Conservation (phyloP, 2,113 vertebrate species). For the Eupsittula cactorum region DNA sequence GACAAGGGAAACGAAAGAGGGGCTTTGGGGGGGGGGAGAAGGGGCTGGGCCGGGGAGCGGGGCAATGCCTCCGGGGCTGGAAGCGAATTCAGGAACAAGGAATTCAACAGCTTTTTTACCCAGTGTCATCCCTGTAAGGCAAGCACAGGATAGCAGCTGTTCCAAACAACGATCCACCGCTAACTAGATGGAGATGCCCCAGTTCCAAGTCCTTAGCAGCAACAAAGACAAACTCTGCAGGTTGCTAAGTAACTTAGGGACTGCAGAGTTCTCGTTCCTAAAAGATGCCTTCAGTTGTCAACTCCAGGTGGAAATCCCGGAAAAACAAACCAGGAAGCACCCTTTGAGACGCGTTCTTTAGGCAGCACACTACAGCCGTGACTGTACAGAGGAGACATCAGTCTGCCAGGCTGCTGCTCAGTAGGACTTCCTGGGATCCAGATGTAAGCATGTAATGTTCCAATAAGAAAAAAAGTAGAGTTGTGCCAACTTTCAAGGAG, state of each 20-base stretch:
- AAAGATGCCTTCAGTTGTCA: not conserved
- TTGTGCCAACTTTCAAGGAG: not conserved
- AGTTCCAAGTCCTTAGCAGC: not conserved
- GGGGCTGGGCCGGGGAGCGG: not conserved
- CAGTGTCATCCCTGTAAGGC: not conserved
- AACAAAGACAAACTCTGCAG: not conserved
- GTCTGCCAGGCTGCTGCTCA: not conserved
- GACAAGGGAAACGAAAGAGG: too few relatives aligned
- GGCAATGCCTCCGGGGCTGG: not conserved
- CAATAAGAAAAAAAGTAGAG: not conserved
- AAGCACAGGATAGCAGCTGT: not conserved
- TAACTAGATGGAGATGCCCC: not conserved
- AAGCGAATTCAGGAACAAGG: not conserved
- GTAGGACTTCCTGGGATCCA: not conserved
- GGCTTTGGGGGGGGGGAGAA: not conserved
- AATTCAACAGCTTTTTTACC: not conserved
- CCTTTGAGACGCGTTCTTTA: not conserved
- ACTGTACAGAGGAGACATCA: not conserved
- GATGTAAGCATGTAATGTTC: rapidly evolving
- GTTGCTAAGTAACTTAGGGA: not conserved
- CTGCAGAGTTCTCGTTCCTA: not conserved
- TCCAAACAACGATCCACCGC: not conserved
- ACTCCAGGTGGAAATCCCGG: not conserved
- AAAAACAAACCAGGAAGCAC: not conserved
- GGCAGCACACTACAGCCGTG: not conserved